These are phyloP conservation scores for Muricea muricata DNA, from an alignment of 92 coral and sea anemone genomes.

Conservation along the genomic window DNA sequence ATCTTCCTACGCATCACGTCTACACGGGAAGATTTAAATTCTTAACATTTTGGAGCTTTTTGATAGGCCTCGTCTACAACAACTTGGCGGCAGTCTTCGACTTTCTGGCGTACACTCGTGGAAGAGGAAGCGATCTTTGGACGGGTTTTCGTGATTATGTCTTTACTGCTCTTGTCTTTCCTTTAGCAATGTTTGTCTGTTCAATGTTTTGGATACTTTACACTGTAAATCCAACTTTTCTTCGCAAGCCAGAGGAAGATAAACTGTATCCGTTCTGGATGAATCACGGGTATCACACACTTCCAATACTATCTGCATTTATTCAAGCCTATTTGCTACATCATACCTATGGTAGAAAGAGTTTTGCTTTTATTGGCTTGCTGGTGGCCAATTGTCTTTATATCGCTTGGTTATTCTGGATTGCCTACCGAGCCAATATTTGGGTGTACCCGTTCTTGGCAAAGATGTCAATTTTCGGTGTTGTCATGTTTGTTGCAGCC, in stretches of 20 bases:
- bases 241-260: constrained; percentile 75
- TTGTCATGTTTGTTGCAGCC: constrained; percentile 66
- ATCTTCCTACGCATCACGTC: constrained; percentile 70
- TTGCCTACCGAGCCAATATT: constrained; percentile 74
- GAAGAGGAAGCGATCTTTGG: constrained; percentile 73
- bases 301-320: constrained; percentile 72
- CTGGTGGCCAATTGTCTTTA: constrained; percentile 70
- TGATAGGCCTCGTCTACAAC: constrained; percentile 80
- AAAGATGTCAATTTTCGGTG: constrained; percentile 66
- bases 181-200: constrained; percentile 77
- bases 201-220: constrained; percentile 89
- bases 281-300: constrained; percentile 87
- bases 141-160: constrained; percentile 76
- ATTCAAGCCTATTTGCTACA: constrained; percentile 70
- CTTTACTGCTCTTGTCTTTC: constrained; percentile 84
- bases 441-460: constrained; percentile 97
- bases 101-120: constrained; percentile 67
- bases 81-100: constrained; percentile 82
- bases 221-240: constrained; percentile 74
- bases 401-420: constrained; percentile 82
- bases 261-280: constrained; percentile 76
- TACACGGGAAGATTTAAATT: constrained; percentile 95
- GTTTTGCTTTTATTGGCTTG: constrained; percentile 67
- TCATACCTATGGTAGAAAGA: constrained; percentile 78
- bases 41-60: constrained; percentile 86